Percentiles rank a stretch among this genome's conserved stretches.
Conservation (phyloP, 1,140 invertebrate species). For the Hyposmocoma kahamanoa region DNA sequence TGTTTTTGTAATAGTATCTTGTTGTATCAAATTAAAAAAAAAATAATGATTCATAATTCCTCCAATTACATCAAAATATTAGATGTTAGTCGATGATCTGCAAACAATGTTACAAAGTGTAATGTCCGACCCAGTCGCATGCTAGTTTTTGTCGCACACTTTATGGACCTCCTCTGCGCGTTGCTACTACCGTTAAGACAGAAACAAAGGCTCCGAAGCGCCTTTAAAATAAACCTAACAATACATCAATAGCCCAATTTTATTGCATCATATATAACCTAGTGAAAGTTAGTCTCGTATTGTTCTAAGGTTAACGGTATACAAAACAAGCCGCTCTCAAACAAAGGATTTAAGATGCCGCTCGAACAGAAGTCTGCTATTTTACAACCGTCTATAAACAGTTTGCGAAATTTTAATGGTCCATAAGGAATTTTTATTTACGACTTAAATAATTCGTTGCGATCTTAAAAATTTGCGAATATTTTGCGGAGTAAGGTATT, state of each 20-base stretch:
- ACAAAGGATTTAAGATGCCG: slow-evolving; percentile 26
- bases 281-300: slow-evolving; percentile 56
- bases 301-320: slow-evolving; percentile 56
- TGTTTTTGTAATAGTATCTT: no score
- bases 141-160: slow-evolving; percentile 40
- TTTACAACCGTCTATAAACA: slow-evolving; percentile 40
- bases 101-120: slow-evolving; percentile 18
- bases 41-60: no score
- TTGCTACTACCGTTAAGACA: slow-evolving; percentile 58
- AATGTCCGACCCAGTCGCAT: slow-evolving; percentile 41
- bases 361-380: slow-evolving; percentile 41
- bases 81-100: no score
- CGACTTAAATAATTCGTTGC: background rate
- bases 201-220: slow-evolving; percentile 47
- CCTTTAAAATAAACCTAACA: slow-evolving; percentile 22
- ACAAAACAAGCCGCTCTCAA: slow-evolving; percentile 33
- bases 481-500: no score
- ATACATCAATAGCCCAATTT: slow-evolving; percentile 39
- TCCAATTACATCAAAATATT: no score
- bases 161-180: slow-evolving; percentile 45
- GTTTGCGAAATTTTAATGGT: slow-evolving; percentile 47
- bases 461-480: background rate
- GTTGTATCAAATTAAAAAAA: no score
- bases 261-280: slow-evolving; percentile 59
- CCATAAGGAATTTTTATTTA: slow-evolving; percentile 19